Conservation (phyloP, 2,888 invertebrate genomes). For the Catonia carolina region DNA sequence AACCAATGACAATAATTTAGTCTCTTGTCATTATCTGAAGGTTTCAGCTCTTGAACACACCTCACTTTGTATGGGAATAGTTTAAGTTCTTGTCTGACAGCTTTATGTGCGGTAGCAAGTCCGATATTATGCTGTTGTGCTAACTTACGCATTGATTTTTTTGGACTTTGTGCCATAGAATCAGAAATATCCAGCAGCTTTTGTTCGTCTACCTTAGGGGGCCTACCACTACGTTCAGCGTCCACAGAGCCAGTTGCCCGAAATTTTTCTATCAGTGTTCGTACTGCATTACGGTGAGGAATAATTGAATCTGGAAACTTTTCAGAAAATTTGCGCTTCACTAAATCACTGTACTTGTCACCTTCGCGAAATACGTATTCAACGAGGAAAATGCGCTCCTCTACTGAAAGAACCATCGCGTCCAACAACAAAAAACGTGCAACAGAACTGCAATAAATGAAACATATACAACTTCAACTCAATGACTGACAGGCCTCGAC, state of each 20-base stretch:
- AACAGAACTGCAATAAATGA: too few species aligned
- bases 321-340: background rate
- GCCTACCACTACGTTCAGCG: background rate
- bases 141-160: slow-evolving; percentile 7
- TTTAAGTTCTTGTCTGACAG: slow-evolving; percentile 19
- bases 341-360: background rate
- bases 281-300: background rate
- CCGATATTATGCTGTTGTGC: background rate
- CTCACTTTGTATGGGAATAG: too few species aligned
- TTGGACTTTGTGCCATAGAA: background rate
- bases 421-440: background rate
- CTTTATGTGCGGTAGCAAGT: slow-evolving; percentile 7
- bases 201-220: background rate
- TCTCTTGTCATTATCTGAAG: too few species aligned
- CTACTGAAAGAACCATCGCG: background rate
- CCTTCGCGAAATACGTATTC: background rate
- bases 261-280: background rate
- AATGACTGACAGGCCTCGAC: background rate
- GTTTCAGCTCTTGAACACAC: too few species aligned
- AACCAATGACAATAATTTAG: too few species aligned
- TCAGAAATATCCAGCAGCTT: background rate
- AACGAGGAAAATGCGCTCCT: slow-evolving; percentile 3
- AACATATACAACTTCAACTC: background rate
- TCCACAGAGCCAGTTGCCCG: slow-evolving; percentile 9
- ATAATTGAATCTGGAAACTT: background rate